Percentiles rank a stretch among this genome's conserved stretches.
Evolutionary conservation across 2,797 vertebrate species (phyloP).

Genomic region (Manis crassicaudata): DNA sequence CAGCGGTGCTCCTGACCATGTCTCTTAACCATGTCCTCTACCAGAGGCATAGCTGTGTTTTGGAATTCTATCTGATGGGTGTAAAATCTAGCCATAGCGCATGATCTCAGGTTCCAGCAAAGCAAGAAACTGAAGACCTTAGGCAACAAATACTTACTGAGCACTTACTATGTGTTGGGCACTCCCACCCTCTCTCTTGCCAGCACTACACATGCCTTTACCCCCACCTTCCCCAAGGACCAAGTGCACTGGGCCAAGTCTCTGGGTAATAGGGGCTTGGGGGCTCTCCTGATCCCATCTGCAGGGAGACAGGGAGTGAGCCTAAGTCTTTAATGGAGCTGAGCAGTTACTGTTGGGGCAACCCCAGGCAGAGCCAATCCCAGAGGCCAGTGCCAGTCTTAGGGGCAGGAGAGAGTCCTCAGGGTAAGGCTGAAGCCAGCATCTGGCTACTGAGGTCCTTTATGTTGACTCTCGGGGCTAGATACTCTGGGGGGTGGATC

Average conservation of each 20-base stretch:
- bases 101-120: neutral
- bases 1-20: neutral
- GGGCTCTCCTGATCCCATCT: neutral
- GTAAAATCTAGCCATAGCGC: neutral
- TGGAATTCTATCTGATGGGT: neutral
- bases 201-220: neutral
- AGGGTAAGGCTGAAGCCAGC: neutral
- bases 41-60: neutral
- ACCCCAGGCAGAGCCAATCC: neutral
- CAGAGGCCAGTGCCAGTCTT: neutral
- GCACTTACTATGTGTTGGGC: neutral
- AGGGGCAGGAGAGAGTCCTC: neutral
- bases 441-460: neutral
- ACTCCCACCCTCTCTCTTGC: neutral
- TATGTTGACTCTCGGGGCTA: neutral
- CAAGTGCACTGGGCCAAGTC: neutral
- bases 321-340: neutral
- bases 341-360: neutral
- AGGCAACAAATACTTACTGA: neutral
- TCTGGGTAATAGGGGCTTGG: neutral
- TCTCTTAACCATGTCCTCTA: neutral
- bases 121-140: neutral
- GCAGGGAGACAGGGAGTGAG: neutral
- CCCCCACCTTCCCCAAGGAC: neutral
- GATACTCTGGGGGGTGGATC: neutral